phyloP scores from a whole-genome alignment of 2,888 invertebrate species.

The Margaritifera margaritifera region DNA sequence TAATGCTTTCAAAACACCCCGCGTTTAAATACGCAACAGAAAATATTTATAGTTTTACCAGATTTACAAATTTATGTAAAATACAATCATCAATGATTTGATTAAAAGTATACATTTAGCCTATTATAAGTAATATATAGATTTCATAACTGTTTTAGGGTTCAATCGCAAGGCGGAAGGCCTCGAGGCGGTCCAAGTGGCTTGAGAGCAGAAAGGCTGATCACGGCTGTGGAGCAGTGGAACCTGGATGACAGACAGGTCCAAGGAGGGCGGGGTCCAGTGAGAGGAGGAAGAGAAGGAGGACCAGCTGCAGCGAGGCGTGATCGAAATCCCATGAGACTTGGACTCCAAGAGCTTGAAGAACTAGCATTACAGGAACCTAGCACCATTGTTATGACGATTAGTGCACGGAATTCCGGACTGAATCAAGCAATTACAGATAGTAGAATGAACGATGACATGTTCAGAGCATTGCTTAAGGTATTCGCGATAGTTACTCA shows the following conservation, averaged over 20 bases:
- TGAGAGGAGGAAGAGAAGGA: not conserved
- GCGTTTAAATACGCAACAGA: too few relatives aligned
- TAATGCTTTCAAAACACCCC: too few relatives aligned
- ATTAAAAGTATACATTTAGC: too few relatives aligned
- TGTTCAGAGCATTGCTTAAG: conserved; percentile 12
- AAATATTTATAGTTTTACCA: too few relatives aligned
- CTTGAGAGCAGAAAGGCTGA: not conserved
- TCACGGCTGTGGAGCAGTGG: not conserved
- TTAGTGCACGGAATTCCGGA: conserved; percentile 14
- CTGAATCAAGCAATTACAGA: conserved; percentile 13
- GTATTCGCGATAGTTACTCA: conserved; percentile 33
- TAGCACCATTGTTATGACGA: conserved; percentile 14
- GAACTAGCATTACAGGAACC: conserved; percentile 15
- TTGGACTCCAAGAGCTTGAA: conserved; percentile 8
- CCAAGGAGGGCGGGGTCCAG: not conserved
- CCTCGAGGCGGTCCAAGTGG: not conserved
- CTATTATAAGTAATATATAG: too few relatives aligned
- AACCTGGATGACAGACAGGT: not conserved
- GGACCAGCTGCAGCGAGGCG: not conserved
- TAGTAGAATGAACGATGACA: conserved; percentile 6
- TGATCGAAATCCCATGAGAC: conserved; percentile 1
- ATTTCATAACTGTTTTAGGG: too few relatives aligned
- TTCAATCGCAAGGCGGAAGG: not conserved
- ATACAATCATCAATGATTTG: too few relatives aligned
- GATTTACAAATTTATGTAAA: too few relatives aligned